Conservation (phyloP, 1,140 invertebrate species). For the Eumeta japonica region DNA sequence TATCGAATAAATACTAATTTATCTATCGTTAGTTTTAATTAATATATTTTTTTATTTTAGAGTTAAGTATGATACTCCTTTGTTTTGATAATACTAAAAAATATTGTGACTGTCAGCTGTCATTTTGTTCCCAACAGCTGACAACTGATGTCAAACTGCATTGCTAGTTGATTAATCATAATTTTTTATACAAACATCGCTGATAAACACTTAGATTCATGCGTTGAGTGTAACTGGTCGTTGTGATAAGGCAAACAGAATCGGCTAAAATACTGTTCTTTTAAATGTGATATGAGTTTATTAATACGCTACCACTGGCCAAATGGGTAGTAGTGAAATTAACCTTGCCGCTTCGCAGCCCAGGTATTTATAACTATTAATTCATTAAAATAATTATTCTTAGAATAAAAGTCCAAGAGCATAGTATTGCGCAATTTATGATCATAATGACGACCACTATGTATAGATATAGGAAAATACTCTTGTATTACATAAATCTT, state of each 20-base stretch:
- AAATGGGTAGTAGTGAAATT: slow-evolving; percentile 44
- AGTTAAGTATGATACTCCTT: no score
- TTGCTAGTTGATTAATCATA: background rate
- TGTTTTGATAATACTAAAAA: no score
- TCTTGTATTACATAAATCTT: no score
- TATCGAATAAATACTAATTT: no score
- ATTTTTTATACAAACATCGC: background rate
- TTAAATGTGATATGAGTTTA: no score
- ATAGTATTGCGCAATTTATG: background rate
- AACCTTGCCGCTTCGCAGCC: slow-evolving; percentile 27
- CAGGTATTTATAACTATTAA: slow-evolving; percentile 22
- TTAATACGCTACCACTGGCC: slow-evolving; percentile 16
- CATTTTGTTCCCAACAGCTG: background rate
- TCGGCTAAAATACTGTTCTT: background rate
- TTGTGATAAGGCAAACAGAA: background rate
- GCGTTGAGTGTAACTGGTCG: background rate
- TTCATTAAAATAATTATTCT: background rate
- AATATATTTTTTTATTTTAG: no score
- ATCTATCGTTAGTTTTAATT: no score
- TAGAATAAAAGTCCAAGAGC: background rate
- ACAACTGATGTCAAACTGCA: background rate
- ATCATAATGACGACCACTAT: no score
- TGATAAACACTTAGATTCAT: no score
- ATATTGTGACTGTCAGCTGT: no score
- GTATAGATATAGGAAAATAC: no score